Evolutionary conservation across 2,888 invertebrate species (phyloP).

Genomic region (Sarcophaga caerulescens): DNA sequence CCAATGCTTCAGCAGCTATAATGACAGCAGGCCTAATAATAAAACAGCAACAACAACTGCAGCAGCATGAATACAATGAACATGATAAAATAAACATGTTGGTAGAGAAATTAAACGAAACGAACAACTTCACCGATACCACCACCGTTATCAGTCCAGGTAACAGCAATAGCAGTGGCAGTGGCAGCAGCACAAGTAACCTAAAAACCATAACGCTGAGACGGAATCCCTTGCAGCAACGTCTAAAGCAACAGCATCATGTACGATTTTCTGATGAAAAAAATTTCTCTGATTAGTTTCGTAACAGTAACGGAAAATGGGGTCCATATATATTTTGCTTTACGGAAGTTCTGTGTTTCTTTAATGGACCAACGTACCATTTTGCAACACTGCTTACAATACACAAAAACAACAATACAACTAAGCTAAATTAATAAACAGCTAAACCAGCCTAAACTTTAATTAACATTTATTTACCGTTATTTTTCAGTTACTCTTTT

Average conservation of each 20-base stretch:
- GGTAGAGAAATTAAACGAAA: constrained; percentile 49
- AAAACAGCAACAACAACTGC: constrained; percentile 56
- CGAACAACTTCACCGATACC: constrained; percentile 31
- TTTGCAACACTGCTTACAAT: not conserved
- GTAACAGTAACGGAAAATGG: constrained; percentile 13
- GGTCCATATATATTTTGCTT: not conserved
- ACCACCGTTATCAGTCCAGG: constrained; percentile 42
- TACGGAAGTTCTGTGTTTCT: constrained; percentile 23
- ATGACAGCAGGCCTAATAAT: constrained; percentile 49
- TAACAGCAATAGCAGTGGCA: constrained; percentile 43
- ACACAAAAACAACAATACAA: not conserved
- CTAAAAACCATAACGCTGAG: constrained; percentile 59
- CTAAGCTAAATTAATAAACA: constrained; percentile 14
- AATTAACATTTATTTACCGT: constrained; percentile 51
- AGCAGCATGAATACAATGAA: constrained; percentile 35
- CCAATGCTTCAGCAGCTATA: constrained; percentile 53
- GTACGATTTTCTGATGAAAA: constrained; percentile 79
- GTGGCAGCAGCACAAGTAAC: constrained; percentile 31
- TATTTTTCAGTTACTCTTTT: constrained; percentile 31
- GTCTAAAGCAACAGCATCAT: constrained; percentile 77
- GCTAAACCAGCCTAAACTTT: constrained; percentile 44
- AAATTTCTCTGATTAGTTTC: constrained; percentile 76
- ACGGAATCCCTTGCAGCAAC: constrained; percentile 64
- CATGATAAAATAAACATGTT: constrained; percentile 42
- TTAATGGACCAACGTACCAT: not conserved